Conservation (phyloP, 2,888 invertebrate genomes). For the Limnephilus lunatus region DNA sequence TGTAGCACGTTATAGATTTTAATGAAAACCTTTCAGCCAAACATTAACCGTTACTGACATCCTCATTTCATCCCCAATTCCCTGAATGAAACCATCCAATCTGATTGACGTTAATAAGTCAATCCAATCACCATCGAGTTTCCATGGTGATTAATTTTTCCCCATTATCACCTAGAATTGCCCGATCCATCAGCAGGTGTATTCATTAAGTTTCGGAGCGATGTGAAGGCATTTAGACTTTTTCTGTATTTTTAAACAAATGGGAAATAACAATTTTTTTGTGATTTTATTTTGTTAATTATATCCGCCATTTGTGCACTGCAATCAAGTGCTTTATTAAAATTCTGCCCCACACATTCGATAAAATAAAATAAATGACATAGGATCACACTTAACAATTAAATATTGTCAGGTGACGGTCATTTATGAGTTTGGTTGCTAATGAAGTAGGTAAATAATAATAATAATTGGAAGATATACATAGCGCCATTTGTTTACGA, state of each 20-base stretch:
- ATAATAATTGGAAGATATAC: too few relatives aligned
- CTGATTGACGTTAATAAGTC: slow-evolving; percentile 60
- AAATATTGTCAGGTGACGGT: too few relatives aligned
- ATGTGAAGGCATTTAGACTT: slow-evolving; percentile 52
- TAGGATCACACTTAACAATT: too few relatives aligned
- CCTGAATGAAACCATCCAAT: slow-evolving; percentile 26
- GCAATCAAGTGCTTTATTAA: too few relatives aligned
- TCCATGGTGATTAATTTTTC: slow-evolving; percentile 59
- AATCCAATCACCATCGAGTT: slow-evolving; percentile 56
- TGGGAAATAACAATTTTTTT: too few relatives aligned
- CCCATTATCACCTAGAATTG: slow-evolving; percentile 53
- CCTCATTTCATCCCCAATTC: slow-evolving; percentile 2
- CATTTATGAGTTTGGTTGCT: too few relatives aligned
- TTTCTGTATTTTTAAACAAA: background rate
- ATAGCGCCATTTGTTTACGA: too few relatives aligned
- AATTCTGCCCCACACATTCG: too few relatives aligned
- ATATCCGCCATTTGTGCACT: too few relatives aligned
- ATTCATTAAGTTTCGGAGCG: slow-evolving; percentile 55
- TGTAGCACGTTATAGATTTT: background rate
- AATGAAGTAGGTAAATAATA: too few relatives aligned
- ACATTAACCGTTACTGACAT: background rate
- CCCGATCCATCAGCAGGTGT: slow-evolving; percentile 58
- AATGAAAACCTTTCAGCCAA: background rate
- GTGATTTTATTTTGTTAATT: too few relatives aligned
- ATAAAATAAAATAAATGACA: too few relatives aligned